A percentile compares a stretch with the other conserved stretches of the same genome.
These are phyloP conservation scores for Diorhabda carinulata DNA, from an alignment of 1,140 invertebrate species.

Conservation along the genomic window DNA sequence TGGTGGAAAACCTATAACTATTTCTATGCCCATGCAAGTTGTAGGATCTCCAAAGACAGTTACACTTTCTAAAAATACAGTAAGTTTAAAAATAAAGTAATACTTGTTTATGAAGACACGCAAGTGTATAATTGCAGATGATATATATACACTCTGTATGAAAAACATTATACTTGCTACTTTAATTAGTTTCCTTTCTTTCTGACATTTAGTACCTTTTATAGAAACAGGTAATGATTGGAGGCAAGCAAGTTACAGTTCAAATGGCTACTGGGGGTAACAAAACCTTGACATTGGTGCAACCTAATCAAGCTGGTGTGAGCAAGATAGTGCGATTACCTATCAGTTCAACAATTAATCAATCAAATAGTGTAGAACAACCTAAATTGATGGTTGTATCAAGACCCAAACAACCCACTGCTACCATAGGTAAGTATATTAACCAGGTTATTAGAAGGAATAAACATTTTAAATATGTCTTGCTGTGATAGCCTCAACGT, in stretches of 20 bases:
- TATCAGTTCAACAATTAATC: conserved; percentile 34
- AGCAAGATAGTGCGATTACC: conserved; percentile 48
- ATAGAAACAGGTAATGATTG: conserved; percentile 59
- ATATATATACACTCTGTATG: no score
- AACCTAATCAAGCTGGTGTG: conserved; percentile 33
- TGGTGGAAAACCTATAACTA: conserved; percentile 64
- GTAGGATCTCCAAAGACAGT: conserved; percentile 56
- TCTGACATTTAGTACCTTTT: conserved; percentile 17
- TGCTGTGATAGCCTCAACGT: conserved; percentile 49
- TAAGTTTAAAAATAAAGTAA: conserved; percentile 22
- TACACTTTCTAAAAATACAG: conserved; percentile 51
- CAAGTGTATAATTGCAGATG: not conserved
- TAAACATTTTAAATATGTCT: not conserved
- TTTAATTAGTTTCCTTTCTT: no score
- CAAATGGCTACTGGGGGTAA: conserved; percentile 43
- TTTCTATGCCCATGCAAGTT: conserved; percentile 61
- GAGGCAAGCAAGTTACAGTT: conserved; percentile 68
- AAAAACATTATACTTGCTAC: no score
- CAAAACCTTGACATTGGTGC: conserved; percentile 47
- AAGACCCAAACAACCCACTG: conserved; percentile 53
- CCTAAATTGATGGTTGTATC: conserved; percentile 54
- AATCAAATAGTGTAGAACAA: conserved; percentile 39
- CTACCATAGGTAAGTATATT: conserved; percentile 47
- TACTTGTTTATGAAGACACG: not conserved
- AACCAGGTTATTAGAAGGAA: not conserved